Evolutionary conservation across 2,888 invertebrate species (phyloP), one percentile per base, ranked within the genome.

Genomic region (Nymphalis urticae): DNA sequence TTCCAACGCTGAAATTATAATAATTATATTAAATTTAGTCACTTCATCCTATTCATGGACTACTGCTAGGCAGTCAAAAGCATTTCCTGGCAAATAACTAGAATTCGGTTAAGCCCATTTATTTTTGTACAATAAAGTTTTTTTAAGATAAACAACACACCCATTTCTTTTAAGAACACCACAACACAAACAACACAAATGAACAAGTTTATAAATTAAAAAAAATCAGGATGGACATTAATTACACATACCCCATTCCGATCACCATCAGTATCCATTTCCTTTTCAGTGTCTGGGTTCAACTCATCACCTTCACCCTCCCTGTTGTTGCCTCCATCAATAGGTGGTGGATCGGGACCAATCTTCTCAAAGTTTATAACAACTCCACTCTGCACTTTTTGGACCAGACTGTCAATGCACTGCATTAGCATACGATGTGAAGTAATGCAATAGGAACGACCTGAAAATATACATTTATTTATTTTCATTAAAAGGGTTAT

Each of bases 301-400:
- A 88, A 75, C 4, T 90, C 93, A 54, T 93, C 91, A 10, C 84
- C 82, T 19, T 95, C 94, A 21, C 93, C 94, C 0, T 93, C 94
- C 27, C 81, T 83, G 66, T 82, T 87, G 63, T 83, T 93, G 5
- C 86, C 89, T 16, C 93, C 94, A 48, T 95, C 94, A 50, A 95
- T 87, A 0, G 95, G 95, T 4, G 95, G 95, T 0, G 97, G 97
- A 85, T 98, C 98, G 0, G 97, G 96, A 0, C 98, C 98, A 73
- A 98, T 96, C 87, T 98, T 99, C 88, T 99, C 99, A 85, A 99
- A 99, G 89, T 98, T 97, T 72, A 99, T 96, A 27, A 99, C 99
- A 54, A 99, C 99, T 0, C 99, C 99, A 75, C 97, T 97, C 85
- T 99, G 99, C 50, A 99, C 98, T 90, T 99, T 99, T 86, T 98